phyloP scores from a whole-genome alignment of 2,797 vertebrate species.

The Tokudaia tokunoshimensis region DNA sequence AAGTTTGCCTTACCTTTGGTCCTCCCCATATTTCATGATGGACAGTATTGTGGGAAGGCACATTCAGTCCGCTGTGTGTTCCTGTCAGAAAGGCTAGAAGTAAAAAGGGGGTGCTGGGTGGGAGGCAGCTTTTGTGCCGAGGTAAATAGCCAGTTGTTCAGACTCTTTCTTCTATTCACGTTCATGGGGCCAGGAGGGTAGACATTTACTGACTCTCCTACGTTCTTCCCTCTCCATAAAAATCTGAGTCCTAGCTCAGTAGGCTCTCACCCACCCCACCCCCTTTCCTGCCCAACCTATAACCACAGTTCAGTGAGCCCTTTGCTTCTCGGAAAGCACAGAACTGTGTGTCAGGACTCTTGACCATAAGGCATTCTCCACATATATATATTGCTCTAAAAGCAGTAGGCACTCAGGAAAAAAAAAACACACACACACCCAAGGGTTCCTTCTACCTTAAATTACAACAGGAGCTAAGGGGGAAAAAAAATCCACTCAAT shows the following conservation, averaged over 20 bases:
- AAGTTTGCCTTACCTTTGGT: conserved; percentile 84
- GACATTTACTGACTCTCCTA: conserved; percentile 72
- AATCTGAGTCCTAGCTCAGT: conserved; percentile 50
- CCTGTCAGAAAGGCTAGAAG: conserved; percentile 80
- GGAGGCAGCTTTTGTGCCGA: conserved; percentile 83
- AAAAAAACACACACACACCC: background rate
- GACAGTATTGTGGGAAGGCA: conserved; percentile 80
- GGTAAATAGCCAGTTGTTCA: conserved; percentile 81
- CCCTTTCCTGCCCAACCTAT: background rate
- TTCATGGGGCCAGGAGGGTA: conserved; percentile 44
- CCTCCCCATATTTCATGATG: conserved; percentile 74
- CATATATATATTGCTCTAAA: background rate
- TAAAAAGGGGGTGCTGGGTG: conserved; percentile 79
- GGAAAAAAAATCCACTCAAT: conserved; percentile 47
- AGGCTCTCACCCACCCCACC: background rate
- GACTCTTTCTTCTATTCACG: conserved; percentile 54
- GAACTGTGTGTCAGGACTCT: background rate
- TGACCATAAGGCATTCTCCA: background rate
- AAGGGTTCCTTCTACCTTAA: conserved; percentile 51
- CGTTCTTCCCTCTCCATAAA: conserved; percentile 80
- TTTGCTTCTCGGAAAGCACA: background rate
- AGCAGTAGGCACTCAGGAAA: conserved; percentile 40
- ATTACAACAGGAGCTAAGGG: conserved; percentile 62
- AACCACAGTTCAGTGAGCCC: background rate
- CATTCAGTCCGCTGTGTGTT: conserved; percentile 81